These are phyloP conservation scores for Myotis daubentonii DNA, from an alignment of 2,797 vertebrate species.

Conservation along the genomic window DNA sequence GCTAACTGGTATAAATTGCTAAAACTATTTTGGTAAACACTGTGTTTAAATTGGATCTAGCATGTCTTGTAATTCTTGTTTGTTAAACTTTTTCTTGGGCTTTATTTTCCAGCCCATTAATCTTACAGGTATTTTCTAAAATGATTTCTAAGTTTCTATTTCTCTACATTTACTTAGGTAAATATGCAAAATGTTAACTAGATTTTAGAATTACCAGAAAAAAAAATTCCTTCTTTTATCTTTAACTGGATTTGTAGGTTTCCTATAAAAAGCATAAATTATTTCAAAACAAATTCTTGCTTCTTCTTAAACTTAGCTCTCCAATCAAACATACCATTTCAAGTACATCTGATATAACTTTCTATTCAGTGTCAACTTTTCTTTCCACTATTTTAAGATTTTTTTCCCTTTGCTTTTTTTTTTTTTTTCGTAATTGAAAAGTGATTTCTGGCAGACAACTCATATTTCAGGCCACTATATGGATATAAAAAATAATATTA, in stretches of 20 bases:
- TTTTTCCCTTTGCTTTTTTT: background rate
- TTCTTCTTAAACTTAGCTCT: constrained; percentile 39
- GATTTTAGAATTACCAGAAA: constrained; percentile 30
- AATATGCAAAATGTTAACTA: constrained; percentile 44
- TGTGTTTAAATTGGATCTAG: constrained; percentile 46
- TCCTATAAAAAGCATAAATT: background rate
- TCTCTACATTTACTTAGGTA: constrained; percentile 23
- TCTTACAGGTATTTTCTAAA: constrained; percentile 46
- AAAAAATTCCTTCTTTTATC: background rate
- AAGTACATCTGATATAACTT: background rate
- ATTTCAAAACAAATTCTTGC: constrained; percentile 53
- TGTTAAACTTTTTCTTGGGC: constrained; percentile 49
- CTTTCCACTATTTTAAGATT: constrained; percentile 41
- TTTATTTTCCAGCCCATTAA: constrained; percentile 59
- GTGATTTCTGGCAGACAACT: constrained; percentile 49
- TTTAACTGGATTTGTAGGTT: background rate
- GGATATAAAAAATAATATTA: constrained; percentile 17
- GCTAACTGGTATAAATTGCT: constrained; percentile 49
- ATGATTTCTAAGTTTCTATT: constrained; percentile 4
- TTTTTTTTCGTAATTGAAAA: constrained; percentile 33
- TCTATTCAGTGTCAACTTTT: constrained; percentile 2
- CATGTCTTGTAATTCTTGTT: constrained; percentile 61
- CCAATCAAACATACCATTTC: constrained; percentile 24
- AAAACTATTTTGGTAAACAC: constrained; percentile 47
- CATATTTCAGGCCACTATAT: constrained; percentile 24